Evolutionary conservation across 2,888 invertebrate genomes (phyloP).

Genomic region (Hirtodrosophila histrioides): DNA sequence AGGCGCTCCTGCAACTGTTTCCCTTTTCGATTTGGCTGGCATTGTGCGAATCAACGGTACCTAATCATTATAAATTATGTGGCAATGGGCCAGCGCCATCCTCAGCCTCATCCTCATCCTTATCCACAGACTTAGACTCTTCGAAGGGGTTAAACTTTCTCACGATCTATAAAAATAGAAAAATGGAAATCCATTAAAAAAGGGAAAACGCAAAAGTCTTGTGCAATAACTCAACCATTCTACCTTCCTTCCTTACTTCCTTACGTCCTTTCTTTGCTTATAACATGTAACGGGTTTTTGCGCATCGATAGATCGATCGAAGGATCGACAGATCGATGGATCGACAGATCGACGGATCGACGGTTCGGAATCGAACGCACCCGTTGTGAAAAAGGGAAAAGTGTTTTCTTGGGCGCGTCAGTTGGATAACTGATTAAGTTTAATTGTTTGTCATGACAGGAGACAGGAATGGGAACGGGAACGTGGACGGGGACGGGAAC

Average conservation of each 20-base stretch:
- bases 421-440: constrained; percentile 63
- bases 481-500: not conserved
- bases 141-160: constrained; percentile 78
- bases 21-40: constrained; percentile 33
- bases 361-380: constrained; percentile 24
- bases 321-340: constrained; percentile 29
- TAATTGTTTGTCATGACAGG: constrained; percentile 57
- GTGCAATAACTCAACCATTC: constrained; percentile 50
- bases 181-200: constrained; percentile 64
- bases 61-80: constrained; percentile 80
- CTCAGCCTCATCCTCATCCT: constrained; percentile 3
- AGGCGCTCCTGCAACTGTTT: constrained; percentile 70
- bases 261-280: constrained; percentile 3
- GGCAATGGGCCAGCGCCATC: constrained; percentile 58
- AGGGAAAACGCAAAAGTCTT: constrained; percentile 54
- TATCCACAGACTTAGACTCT: constrained; percentile 7
- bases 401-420: constrained; percentile 59
- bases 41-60: constrained; percentile 51
- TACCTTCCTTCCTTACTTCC: constrained; percentile 12
- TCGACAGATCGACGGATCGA: constrained; percentile 39
- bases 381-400: constrained; percentile 42
- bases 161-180: constrained; percentile 68
- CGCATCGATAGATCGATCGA: constrained; percentile 30
- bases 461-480: constrained; percentile 8
- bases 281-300: constrained; percentile 49